phyloP scores from a whole-genome alignment of 1,140 invertebrate species.

The Micrasema longulum region DNA sequence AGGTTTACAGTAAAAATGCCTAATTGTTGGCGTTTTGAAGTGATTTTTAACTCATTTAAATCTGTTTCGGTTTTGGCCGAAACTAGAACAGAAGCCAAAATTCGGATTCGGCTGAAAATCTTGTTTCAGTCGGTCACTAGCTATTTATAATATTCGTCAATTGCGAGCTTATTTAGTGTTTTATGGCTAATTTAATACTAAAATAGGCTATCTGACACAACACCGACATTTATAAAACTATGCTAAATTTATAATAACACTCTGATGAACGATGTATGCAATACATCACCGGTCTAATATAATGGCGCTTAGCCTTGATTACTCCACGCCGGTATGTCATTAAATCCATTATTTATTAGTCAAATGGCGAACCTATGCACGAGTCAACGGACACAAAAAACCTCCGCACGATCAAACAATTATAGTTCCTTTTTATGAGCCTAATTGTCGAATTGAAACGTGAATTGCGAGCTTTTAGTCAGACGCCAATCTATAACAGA shows the following conservation, averaged over 20 bases:
- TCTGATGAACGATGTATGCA: conserved; percentile 22
- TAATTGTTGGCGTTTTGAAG: too few species aligned
- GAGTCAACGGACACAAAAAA: conserved; percentile 20
- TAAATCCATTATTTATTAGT: conserved; percentile 18
- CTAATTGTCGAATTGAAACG: conserved; percentile 8
- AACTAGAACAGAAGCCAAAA: too few species aligned
- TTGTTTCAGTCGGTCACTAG: too few species aligned
- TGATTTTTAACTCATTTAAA: background rate
- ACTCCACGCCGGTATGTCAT: conserved; percentile 3
- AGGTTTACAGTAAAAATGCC: background rate
- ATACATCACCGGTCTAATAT: background rate
- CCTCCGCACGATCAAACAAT: conserved; percentile 18
- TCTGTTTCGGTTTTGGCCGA: background rate
- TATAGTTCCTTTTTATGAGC: conserved; percentile 6
- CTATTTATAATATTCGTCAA: background rate
- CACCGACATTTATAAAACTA: conserved; percentile 6
- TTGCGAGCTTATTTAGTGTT: background rate
- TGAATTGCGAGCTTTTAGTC: too few species aligned
- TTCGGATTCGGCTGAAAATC: too few species aligned
- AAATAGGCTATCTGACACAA: background rate
- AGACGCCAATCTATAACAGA: too few species aligned
- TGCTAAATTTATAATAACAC: conserved; percentile 11
- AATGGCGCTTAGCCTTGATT: conserved; percentile 9
- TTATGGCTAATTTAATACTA: background rate
- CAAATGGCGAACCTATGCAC: conserved; percentile 9